A percentile compares a stretch with the other conserved stretches of the same genome.
These are phyloP conservation scores for Heliconius nattereri DNA, from an alignment of 1,140 invertebrate genomes.

Conservation along the genomic window DNA sequence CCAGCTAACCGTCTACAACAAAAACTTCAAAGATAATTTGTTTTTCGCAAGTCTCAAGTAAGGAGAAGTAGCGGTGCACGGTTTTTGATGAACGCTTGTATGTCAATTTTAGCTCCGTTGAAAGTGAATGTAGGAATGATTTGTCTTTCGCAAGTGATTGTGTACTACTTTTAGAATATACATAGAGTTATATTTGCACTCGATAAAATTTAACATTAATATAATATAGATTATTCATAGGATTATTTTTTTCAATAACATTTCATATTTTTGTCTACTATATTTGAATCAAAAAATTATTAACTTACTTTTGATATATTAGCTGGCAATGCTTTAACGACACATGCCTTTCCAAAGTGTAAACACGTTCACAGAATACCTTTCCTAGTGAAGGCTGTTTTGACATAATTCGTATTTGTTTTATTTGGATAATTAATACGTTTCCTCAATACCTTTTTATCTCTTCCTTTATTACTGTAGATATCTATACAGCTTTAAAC, in stretches of 20 bases:
- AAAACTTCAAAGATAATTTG: neutral
- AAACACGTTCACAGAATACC: neutral
- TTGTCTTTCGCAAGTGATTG: conserved; percentile 48
- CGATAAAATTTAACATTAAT: neutral
- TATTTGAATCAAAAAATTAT: neutral
- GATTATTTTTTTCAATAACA: too few relatives aligned
- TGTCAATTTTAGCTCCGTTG: conserved; percentile 25
- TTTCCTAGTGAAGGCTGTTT: conserved; percentile 5
- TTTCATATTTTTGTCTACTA: too few relatives aligned
- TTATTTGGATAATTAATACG: conserved; percentile 12
- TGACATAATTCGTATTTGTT: conserved; percentile 16
- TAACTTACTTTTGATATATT: neutral
- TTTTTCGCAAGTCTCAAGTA: neutral
- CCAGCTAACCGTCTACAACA: neutral
- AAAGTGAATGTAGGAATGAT: conserved; percentile 49
- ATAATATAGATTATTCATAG: neutral
- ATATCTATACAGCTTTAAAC: conserved; percentile 23
- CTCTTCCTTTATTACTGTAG: conserved; percentile 21
- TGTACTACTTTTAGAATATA: conserved; percentile 21
- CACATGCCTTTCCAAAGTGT: conserved; percentile 7
- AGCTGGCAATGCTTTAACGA: neutral
- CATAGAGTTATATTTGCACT: neutral
- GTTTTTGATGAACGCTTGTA: conserved; percentile 12
- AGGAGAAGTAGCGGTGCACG: neutral
- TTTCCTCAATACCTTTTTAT: conserved; percentile 28